Evolutionary conservation across 2,888 invertebrate species (phyloP), one percentile per base, ranked within the genome.

Genomic region (Podotricha telesiphe): DNA sequence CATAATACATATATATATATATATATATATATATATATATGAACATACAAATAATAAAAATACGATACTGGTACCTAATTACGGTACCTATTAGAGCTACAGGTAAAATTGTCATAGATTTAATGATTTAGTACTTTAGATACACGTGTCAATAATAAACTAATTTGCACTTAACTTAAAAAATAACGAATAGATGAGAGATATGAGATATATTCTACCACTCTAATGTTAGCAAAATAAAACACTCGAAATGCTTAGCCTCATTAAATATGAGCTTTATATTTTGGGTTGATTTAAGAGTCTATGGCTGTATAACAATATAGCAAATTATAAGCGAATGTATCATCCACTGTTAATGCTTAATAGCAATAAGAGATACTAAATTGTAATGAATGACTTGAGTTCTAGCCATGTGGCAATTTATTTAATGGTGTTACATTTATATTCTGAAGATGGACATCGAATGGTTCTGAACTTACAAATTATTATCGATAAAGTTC

Each of bases 401-500:
- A 66, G 17, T 22, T 47, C 34, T 42, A 34, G 45, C 59, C 53
- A 62, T 53, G 61, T 51, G 67, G 51, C 45, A 62, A 34, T 53
- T 55, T 47, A 22, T 47, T 55, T 48, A 62, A 67, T 66, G 51
- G 42, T 42, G 34, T 19, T 28, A 28, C 42, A 34, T 66, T 50
- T 59, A 66, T 51, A 66, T 50, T 37, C 34, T 62, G 20, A n/a
- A 62, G 61, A 67, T 64, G 47, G 59, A 55, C 48, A 62, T 62
- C 58, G 48, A 68, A 37, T 61, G 47, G 65, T 40, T 19, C 47
- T 68, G 20, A 59, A 48, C 59, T 67, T 65, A n/a, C 51, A 68
- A 55, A 70, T 67, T 72, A 68, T 62, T 71, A 68, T 65, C 65
- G 58, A 65, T 58, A 71, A 65, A 71, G 51, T 68, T 71, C 4